Evolutionary conservation across 2,113 vertebrate genomes (phyloP), one percentile per base, ranked within the genome.

Genomic region (Dipodomys merriami): DNA sequence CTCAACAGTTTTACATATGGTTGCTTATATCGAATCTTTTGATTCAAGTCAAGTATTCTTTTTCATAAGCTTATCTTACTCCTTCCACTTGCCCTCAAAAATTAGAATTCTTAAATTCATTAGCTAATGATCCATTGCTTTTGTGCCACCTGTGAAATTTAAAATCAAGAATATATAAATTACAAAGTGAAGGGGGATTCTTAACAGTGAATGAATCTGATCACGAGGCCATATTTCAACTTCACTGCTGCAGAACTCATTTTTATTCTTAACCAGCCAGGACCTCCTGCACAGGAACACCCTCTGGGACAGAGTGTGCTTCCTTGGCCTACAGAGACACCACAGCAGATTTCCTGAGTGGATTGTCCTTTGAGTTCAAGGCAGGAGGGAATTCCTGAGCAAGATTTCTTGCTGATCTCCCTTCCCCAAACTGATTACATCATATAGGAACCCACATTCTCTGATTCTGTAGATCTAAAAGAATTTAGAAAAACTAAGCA

Each of bases 361-460:
- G 27, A 44, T 20, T 60, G 35, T 22, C 76, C 76, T 88, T 86
- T 80, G 93, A 86, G 46, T 86, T 39, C 76, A 90, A 93, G 76
- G 67, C 53, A 71, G 83, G 89, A 96, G 80, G 83, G 77, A 93
- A 92, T 95, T 94, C 64, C 83, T 73, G 76, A 60, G 20, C n/a
- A 35, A 25, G 35, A 77, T 88, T 86, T 65, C 65, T 96, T 91
- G 76, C 64, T 80, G 74, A 90, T 79, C 93, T 87, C 88, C 71
- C 57, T 86, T 96, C 83, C 16, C 73, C 83, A 93, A 90, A 81
- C 83, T 22, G 7, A 81, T 46, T 86, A 39, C 67, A 76, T 95
- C 78, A 72, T 49, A 27, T 6, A 64, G 19, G 57, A 39, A 84
- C 49, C 79, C 53, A 16, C 29, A 71, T 93, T 83, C 20, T 90